Base-by-base conservation (phyloP, 2,113 vertebrate species). In the Oxyruncus cristatus region DNA sequence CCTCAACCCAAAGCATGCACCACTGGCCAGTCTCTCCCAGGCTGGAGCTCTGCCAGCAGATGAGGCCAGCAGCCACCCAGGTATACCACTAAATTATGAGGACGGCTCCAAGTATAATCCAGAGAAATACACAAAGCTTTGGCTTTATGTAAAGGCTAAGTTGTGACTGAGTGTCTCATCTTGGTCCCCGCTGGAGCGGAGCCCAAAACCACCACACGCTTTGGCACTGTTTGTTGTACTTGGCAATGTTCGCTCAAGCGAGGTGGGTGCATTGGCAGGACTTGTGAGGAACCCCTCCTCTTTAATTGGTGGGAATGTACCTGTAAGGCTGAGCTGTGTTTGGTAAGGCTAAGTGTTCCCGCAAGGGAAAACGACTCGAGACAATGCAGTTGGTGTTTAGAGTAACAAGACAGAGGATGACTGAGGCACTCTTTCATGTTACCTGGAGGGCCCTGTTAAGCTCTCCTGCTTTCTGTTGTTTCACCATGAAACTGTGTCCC, bases 281-380 rank as follows among this genome's bases (percentile, higher is more conserved):
- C 96, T 97, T 97, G 97, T 96, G 92, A 97, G 97, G 95, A 97
- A 95, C 95, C 95, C 92, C 97, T 97, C 97, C 95, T 96, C 94
- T 96, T 96, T 96, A 96, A 96, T 97, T 97, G 95, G 95, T 96
- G 95, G 95, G 95, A 95, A 96, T 97, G 93, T 96, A 96, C 95
- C 90, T 94, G 91, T 97, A 85, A 93, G 93, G 91, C 89, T 92
- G 94, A 96, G 95, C 97, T 85, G 74, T 87, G 91, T 95, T 96
- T 97, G 95, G 95, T 93, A 96, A 96, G 96, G 96, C 96, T 97
- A 95, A 96, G 94, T 89, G 81, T 96, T 97, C 95, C 95, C 95
- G 85, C 93, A 76, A 96, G 95, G 96, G 95, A 96, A 94, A 95
- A 95, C 46, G 81, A 96, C 95, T 88, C 1, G 50, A 97, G 96